Evolutionary conservation across 2,113 vertebrate species (phyloP).

Genomic region (Hippocampus mohnikei): DNA sequence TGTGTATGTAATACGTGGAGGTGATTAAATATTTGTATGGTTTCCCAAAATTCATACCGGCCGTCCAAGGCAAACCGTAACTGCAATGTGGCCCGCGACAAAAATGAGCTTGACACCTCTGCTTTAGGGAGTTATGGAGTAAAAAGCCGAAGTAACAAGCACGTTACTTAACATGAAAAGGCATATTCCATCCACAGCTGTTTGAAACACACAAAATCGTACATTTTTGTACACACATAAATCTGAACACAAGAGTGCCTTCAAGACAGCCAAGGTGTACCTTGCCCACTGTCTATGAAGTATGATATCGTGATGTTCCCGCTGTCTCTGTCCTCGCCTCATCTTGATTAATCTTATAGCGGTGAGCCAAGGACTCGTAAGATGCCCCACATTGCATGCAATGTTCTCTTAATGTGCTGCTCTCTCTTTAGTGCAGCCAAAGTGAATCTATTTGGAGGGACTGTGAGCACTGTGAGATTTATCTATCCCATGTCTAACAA

Average conservation of each 20-base stretch:
- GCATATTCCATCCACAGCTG: not conserved
- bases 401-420: conserved; percentile 77
- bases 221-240: not conserved
- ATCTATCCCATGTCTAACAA: conserved; percentile 98
- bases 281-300: conserved; percentile 12
- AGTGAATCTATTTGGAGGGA: conserved; percentile 95
- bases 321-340: conserved; percentile 16
- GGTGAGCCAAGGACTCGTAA: conserved; percentile 20
- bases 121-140: too few species aligned
- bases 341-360: conserved; percentile 59
- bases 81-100: too few species aligned
- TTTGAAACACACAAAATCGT: not conserved
- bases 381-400: conserved; percentile 56
- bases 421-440: conserved; percentile 72
- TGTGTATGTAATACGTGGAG: too few species aligned
- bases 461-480: conserved; percentile 91
- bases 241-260: not conserved
- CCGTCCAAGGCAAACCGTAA: too few species aligned
- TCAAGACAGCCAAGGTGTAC: not conserved
- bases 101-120: too few species aligned
- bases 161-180: not conserved
- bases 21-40: too few species aligned
- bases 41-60: too few species aligned
- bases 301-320: conserved; percentile 15
- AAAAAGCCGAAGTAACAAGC: too few species aligned